These are phyloP conservation scores for Heliconius sara DNA, from an alignment of 2,888 invertebrate genomes.

Conservation along the genomic window DNA sequence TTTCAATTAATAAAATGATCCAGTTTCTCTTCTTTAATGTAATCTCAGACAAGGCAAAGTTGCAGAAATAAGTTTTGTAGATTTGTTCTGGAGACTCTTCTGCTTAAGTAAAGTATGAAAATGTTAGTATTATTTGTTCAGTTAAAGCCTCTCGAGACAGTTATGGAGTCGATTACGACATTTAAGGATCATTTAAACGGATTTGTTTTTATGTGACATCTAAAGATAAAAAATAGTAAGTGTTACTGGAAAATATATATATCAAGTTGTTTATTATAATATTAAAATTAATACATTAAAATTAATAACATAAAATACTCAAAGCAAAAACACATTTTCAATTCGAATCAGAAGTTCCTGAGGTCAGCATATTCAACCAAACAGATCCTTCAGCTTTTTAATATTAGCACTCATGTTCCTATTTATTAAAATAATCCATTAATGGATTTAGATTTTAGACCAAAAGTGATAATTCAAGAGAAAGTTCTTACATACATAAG, in stretches of 20 bases:
- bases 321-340: background rate
- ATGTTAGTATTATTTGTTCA: slow-evolving; percentile 41
- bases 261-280: background rate
- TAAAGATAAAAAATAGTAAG: background rate
- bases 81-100: slow-evolving; percentile 37
- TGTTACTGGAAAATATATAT: too few species aligned
- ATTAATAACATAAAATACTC: background rate
- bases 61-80: slow-evolving; percentile 37
- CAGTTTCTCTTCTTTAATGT: slow-evolving; percentile 33
- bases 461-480: too few species aligned
- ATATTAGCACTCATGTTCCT: background rate
- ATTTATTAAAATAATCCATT: background rate
- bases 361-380: background rate
- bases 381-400: background rate
- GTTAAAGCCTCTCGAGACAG: slow-evolving; percentile 31
- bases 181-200: slow-evolving; percentile 23
- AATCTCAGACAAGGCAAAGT: slow-evolving; percentile 34
- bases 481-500: too few species aligned
- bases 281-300: background rate
- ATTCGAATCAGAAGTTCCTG: background rate
- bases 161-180: slow-evolving; percentile 40
- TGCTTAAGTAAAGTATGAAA: slow-evolving; percentile 41
- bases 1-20: slow-evolving; percentile 39
- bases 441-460: background rate
- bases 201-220: slow-evolving; percentile 13